Conservation (phyloP, 2,888 invertebrate species). For the Cerceris ruficornis region DNA sequence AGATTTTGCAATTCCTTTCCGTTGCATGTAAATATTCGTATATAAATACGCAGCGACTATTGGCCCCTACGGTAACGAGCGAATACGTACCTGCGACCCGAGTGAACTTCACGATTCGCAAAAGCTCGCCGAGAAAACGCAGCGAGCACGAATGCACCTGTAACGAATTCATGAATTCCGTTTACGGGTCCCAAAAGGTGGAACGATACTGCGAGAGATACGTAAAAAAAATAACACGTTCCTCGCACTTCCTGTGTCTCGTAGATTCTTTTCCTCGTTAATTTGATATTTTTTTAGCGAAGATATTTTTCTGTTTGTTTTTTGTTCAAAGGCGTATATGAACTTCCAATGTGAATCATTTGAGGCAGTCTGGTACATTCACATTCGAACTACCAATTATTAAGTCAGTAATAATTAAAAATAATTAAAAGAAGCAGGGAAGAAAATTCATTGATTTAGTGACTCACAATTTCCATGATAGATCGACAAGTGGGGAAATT, state of each 20-base stretch:
- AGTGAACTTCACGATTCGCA: background rate
- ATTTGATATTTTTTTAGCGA: background rate
- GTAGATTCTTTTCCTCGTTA: background rate
- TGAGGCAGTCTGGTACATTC: too few relatives aligned
- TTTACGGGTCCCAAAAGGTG: constrained; percentile 26
- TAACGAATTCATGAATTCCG: constrained; percentile 41
- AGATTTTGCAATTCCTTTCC: constrained; percentile 8
- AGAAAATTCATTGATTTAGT: too few relatives aligned
- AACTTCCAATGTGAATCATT: too few relatives aligned
- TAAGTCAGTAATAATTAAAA: too few relatives aligned
- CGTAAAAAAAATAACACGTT: background rate
- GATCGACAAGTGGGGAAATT: too few relatives aligned
- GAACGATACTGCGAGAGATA: background rate
- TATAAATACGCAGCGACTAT: background rate
- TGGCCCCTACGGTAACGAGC: background rate
- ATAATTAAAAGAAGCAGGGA: too few relatives aligned
- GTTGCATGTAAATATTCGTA: background rate
- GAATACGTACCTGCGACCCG: background rate
- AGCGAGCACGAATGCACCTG: background rate
- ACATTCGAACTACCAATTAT: too few relatives aligned
- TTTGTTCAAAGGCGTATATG: too few relatives aligned
- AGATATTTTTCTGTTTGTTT: background rate
- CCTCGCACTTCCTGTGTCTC: background rate
- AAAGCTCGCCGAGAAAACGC: background rate
- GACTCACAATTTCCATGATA: too few relatives aligned